phyloP scores from a whole-genome alignment of 2,113 vertebrate species.

The Gymnobelideus leadbeateri region DNA sequence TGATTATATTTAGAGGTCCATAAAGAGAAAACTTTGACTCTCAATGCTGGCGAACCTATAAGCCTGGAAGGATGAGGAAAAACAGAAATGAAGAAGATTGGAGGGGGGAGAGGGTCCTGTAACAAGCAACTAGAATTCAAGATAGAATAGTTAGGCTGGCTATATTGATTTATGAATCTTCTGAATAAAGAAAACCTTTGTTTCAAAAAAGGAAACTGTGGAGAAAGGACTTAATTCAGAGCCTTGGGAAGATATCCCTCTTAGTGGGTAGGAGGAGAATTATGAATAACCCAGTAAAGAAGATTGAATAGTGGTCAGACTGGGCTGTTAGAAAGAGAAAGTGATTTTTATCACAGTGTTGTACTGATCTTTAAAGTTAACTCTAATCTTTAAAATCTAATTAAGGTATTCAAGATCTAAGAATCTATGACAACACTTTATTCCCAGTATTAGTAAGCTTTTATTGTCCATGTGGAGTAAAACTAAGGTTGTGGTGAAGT shows the following conservation, averaged over 20 bases:
- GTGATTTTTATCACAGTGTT: neutral
- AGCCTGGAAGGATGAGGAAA: no score
- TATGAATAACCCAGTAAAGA: neutral
- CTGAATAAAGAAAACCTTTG: neutral
- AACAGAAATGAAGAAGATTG: no score
- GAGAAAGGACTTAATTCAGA: neutral
- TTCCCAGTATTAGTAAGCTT: neutral
- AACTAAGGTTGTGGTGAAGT: constrained; percentile 12
- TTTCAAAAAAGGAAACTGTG: neutral
- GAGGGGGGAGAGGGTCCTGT: neutral
- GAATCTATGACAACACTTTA: constrained; percentile 4
- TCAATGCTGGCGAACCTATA: no score
- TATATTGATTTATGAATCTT: no score
- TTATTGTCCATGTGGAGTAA: neutral
- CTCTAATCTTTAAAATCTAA: neutral
- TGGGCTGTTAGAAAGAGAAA: neutral
- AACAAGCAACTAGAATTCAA: neutral
- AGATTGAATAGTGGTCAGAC: neutral
- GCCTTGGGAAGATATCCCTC: neutral
- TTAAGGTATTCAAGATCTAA: neutral
- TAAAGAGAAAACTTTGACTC: no score
- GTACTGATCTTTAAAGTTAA: neutral
- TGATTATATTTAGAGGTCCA: no score
- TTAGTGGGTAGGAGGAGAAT: neutral
- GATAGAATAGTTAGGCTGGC: neutral